Evolutionary conservation across 1,140 invertebrate genomes (phyloP), one percentile per base, ranked within the genome.

Genomic region (Riptortus pedestris): DNA sequence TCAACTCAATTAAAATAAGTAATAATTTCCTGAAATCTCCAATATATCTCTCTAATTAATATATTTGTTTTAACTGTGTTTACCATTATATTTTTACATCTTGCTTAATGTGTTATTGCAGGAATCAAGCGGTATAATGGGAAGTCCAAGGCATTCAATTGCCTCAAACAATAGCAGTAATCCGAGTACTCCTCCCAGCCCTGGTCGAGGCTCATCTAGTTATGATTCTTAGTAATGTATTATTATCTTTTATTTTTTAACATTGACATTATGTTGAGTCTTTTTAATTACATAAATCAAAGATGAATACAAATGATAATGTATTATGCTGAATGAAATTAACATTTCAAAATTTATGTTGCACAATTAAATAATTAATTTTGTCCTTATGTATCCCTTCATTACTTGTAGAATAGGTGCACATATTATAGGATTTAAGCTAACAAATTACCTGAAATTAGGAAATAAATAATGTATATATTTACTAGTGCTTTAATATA

Each of bases 81-180:
- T 38, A 5, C 31, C 31, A 38, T 38, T 38, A 7, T 38, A 7
- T 7, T 38, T 38, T 7, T 38, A 7, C 5, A 7, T 38, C 31
- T 38, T 38, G 31, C 14, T 38, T 38, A 38, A 38, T 7, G 14
- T 38, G 14, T 38, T 38, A 38, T 38, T 66, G 9, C 27, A 63
- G 64, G 59, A 67, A 80, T 78, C 79, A 77, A 51, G 76, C 76
- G 65, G 74, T 62, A 72, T 76, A 43, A 78, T 79, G 68, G 79
- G 79, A 66, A 84, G 81, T 71, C 84, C 85, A 38, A 79, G 86
- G 61, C 86, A 88, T 72, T 90, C 87, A 43, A 83, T 88, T 69
- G 85, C 85, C 27, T 89, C 87, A 45, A 89, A 89, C 74, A 88
- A 87, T 73, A 88, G 85, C 76, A 88, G 85, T 70, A 87, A 86